phyloP scores from a whole-genome alignment of 1,140 invertebrate genomes.

The Cyclina sinensis region DNA sequence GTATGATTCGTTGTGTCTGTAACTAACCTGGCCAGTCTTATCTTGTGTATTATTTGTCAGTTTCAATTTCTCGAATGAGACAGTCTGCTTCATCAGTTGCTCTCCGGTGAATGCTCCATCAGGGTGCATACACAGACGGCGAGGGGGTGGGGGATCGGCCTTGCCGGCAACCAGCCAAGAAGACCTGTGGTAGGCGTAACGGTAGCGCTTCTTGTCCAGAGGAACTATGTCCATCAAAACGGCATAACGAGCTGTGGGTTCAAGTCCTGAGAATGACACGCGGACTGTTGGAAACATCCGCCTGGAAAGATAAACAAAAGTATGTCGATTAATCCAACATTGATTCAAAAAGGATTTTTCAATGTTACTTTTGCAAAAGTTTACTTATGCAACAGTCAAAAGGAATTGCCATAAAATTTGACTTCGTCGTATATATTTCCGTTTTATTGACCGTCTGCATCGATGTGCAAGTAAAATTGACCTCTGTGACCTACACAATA shows the following conservation, averaged over 20 bases:
- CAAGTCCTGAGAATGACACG: slow-evolving; percentile 95
- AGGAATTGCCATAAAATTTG: too few species aligned
- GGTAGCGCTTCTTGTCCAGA: slow-evolving; percentile 98
- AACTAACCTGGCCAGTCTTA: slow-evolving; percentile 97
- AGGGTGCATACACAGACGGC: slow-evolving; percentile 97
- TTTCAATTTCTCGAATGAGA: slow-evolving; percentile 99
- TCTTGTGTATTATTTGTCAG: slow-evolving; percentile 99
- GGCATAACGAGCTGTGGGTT: slow-evolving; percentile 91
- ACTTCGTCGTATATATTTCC: not conserved
- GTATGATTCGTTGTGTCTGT: too few species aligned
- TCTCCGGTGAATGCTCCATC: slow-evolving; percentile 98
- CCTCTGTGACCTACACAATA: not conserved
- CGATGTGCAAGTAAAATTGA: not conserved
- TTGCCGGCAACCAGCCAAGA: slow-evolving; percentile 99
- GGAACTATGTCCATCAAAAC: slow-evolving; percentile 98
- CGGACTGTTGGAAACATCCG: slow-evolving; percentile 99
- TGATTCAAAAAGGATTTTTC: too few species aligned
- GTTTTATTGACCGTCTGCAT: not conserved
- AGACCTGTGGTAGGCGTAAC: slow-evolving; percentile 99
- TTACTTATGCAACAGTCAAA: too few species aligned
- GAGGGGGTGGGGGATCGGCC: slow-evolving; percentile 96
- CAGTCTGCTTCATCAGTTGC: slow-evolving; percentile 97
- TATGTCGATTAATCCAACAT: too few species aligned
- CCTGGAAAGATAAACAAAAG: slow-evolving; percentile 89
- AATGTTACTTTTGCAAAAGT: too few species aligned